These are phyloP conservation scores for Morpho deidamia DNA, from an alignment of 2,888 invertebrate genomes.

Conservation along the genomic window DNA sequence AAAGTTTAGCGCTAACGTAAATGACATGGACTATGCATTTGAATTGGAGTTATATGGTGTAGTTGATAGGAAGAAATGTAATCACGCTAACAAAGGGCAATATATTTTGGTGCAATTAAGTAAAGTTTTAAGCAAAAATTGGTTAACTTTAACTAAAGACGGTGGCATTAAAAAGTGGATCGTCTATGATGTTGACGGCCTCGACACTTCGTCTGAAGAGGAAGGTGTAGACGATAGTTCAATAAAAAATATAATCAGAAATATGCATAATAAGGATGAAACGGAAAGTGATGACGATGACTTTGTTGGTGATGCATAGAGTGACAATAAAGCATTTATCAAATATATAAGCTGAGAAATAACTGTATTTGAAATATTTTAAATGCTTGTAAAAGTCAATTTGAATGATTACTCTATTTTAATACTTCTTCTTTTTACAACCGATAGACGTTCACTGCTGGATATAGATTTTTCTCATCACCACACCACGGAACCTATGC, in stretches of 20 bases:
- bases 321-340: not conserved
- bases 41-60: slow-evolving; percentile 58
- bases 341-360: too few relatives aligned
- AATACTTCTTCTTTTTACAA: too few relatives aligned
- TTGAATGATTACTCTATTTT: too few relatives aligned
- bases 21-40: slow-evolving; percentile 49
- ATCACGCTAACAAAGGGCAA: slow-evolving; percentile 52
- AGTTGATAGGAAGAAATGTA: slow-evolving; percentile 36
- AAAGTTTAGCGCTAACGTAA: slow-evolving; percentile 39
- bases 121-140: slow-evolving; percentile 48
- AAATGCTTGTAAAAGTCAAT: too few relatives aligned
- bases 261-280: not conserved
- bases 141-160: slow-evolving; percentile 49
- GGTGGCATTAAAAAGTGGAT: slow-evolving; percentile 50
- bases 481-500: too few relatives aligned
- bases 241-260: slow-evolving; percentile 10
- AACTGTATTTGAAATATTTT: too few relatives aligned
- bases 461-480: too few relatives aligned
- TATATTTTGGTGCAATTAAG: slow-evolving; percentile 50
- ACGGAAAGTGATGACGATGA: slow-evolving; percentile 8
- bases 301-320: slow-evolving; percentile 15
- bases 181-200: slow-evolving; percentile 50
- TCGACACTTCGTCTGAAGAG: slow-evolving; percentile 54
- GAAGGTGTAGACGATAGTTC: slow-evolving; percentile 27
- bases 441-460: too few relatives aligned